phyloP scores from a whole-genome alignment of 2,888 invertebrate species.

The Argynnis bischoffii region DNA sequence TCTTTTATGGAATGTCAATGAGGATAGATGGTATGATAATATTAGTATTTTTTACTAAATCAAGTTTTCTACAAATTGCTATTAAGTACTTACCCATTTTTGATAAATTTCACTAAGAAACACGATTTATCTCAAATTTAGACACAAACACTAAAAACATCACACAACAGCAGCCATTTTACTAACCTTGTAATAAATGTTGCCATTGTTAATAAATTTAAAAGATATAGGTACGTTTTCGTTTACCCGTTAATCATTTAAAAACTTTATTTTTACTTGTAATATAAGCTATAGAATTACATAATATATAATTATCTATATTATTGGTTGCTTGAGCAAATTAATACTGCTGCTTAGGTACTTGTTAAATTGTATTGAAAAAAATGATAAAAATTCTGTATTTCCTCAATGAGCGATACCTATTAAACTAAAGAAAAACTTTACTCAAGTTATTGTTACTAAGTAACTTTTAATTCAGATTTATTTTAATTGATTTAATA shows the following conservation, averaged over 20 bases:
- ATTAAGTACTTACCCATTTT: slow-evolving; percentile 66
- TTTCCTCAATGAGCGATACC: too few relatives aligned
- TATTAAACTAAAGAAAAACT: too few relatives aligned
- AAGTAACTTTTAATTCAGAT: too few relatives aligned
- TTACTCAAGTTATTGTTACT: too few relatives aligned
- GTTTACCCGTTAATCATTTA: neutral
- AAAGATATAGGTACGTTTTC: slow-evolving; percentile 13
- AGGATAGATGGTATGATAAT: neutral
- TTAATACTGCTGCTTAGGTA: too few relatives aligned
- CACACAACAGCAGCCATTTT: slow-evolving; percentile 71
- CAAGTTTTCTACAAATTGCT: neutral
- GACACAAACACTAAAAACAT: slow-evolving; percentile 70
- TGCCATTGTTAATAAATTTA: slow-evolving; percentile 33
- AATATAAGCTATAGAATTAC: neutral
- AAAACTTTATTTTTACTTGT: neutral
- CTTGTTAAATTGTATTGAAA: too few relatives aligned
- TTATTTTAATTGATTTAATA: too few relatives aligned
- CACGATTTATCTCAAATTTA: slow-evolving; percentile 53
- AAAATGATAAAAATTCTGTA: too few relatives aligned
- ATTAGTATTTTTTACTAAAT: neutral
- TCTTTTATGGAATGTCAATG: slow-evolving; percentile 36
- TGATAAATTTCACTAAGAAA: slow-evolving; percentile 48
- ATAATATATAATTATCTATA: too few relatives aligned
- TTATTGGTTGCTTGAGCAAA: too few relatives aligned
- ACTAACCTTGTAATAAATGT: slow-evolving; percentile 45